phyloP scores from a whole-genome alignment of 2,113 vertebrate genomes.

The Pteruthius melanotis region DNA sequence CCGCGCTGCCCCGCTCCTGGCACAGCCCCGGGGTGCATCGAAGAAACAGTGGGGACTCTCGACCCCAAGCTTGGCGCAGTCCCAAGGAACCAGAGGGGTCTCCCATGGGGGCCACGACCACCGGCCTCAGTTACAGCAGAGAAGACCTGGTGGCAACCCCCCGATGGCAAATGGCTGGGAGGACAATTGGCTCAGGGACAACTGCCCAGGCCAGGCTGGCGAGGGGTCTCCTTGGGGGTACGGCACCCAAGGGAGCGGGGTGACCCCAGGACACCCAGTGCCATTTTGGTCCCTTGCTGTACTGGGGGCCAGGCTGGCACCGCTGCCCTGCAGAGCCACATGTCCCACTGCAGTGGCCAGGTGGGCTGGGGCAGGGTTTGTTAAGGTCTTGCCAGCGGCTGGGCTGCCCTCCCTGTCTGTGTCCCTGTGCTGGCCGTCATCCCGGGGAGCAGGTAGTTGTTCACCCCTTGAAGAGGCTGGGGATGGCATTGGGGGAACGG shows the following conservation, averaged over 20 bases:
- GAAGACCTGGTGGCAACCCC: neutral
- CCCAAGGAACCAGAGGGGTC: neutral
- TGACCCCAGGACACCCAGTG: neutral
- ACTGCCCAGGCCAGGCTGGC: fast-evolving
- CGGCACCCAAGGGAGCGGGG: neutral
- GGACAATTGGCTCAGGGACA: neutral
- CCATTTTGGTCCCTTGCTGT: neutral
- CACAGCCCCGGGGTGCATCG: fast-evolving
- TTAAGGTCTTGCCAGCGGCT: neutral
- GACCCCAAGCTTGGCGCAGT: neutral
- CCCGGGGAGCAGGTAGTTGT: neutral
- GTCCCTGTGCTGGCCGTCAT: neutral
- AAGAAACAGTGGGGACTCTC: neutral
- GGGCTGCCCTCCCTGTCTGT: neutral
- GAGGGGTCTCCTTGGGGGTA: neutral
- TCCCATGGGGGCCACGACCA: neutral
- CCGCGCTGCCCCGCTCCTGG: neutral
- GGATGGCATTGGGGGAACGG: neutral
- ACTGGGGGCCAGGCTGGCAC: neutral
- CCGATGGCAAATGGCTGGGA: neutral
- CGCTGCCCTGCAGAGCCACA: neutral
- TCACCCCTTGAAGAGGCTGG: neutral
- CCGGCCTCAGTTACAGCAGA: neutral
- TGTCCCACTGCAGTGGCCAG: neutral
- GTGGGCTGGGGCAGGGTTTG: neutral